Percentiles rank a stretch among this genome's conserved stretches.
These are phyloP conservation scores for Rhincodon typus DNA, from an alignment of 2,797 vertebrate species.

Conservation along the genomic window DNA sequence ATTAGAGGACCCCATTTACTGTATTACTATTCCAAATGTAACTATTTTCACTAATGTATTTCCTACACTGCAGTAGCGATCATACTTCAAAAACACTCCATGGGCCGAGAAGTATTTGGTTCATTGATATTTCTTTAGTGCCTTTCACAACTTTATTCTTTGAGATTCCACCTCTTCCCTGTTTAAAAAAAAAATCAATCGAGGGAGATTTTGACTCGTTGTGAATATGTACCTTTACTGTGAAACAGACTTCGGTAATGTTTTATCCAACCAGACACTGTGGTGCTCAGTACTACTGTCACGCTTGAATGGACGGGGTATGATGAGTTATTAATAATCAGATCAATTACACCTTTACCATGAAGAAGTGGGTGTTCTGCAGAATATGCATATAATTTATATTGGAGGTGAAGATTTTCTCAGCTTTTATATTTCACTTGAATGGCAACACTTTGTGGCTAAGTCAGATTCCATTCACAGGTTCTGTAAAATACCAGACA, in stretches of 20 bases:
- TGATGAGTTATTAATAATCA: background rate
- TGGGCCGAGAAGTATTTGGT: no score
- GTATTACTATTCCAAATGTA: background rate
- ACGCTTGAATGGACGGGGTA: background rate
- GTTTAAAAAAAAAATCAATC: no score
- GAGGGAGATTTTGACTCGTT: no score
- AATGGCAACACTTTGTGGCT: background rate
- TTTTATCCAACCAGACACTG: background rate
- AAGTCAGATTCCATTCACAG: background rate
- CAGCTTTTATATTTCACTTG: background rate
- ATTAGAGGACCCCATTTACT: background rate
- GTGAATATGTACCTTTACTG: no score
- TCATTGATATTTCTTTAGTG: no score
- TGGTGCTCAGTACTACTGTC: background rate
- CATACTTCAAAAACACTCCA: no score
- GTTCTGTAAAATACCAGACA: background rate
- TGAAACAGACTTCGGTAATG: no score
- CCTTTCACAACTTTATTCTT: no score
- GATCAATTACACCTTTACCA: background rate
- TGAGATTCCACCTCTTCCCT: no score
- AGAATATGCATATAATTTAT: background rate
- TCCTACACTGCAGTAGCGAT: no score
- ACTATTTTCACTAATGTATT: no score
- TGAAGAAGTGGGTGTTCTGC: background rate
- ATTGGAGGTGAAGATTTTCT: background rate